Evolutionary conservation across 2,888 invertebrate species (phyloP), one percentile per base, ranked within the genome.

Genomic region (Epirrhoe alternata): DNA sequence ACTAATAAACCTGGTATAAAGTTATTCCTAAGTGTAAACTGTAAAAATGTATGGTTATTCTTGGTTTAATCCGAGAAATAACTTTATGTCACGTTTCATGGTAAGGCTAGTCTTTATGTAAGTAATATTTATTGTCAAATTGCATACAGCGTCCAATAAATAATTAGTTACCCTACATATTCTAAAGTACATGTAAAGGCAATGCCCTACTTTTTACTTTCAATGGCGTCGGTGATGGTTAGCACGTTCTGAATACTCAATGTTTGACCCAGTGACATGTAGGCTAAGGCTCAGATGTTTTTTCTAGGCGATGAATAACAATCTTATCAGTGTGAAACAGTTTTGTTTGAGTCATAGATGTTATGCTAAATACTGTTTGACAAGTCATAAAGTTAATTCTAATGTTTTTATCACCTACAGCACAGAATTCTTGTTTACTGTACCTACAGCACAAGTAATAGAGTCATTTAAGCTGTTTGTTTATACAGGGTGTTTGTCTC

Each of bases 251-350:
- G 14, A 47, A 47, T 49, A 33, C 33, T 47, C 16, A 16, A 53
- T 53, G 16, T 31, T 42, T 59, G 64, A 16, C 64, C 58, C 33
- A 64, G 49, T 64, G 30, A 50, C 58, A 59, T 42, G 7, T 31
- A 45, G 31, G n/a, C 51, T 42, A 47, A 12, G 42, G 12, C 24
- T 52, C n/a, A n/a, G 24, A 45, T 12, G 12, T 12, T 12, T 0
- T 42, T 42, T 42, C 12, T 12, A 42, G 12, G 2, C 38, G 10
- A 10, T 42, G 12, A 10, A 10, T 8, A 10, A 8, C 12, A 42
- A 42, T 12, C 38, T 42, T 12, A 42, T 42, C 38, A 5, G 38
- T 42, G 12, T 33, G 0, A 5, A 42, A 12, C 38, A 42, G 8
- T 12, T 42, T 42, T 42, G 38, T 12, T 12, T 42, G 12, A 42